Percentiles rank a stretch among this genome's conserved stretches.
phyloP scores from a whole-genome alignment of 2,113 vertebrate genomes.

The Nesogale talazaci region DNA sequence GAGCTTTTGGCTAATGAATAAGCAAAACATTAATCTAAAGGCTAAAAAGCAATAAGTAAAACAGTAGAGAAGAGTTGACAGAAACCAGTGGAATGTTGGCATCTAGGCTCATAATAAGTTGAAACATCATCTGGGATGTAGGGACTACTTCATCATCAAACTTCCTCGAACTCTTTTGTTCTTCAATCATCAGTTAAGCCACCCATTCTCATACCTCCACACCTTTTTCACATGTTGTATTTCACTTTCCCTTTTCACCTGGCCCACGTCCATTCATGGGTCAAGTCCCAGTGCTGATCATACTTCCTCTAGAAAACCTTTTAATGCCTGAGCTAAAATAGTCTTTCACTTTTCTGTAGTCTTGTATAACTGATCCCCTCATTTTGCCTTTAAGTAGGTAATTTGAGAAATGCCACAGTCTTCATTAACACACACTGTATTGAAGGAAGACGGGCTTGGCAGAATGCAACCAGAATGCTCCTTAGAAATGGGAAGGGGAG shows the following conservation, averaged over 20 bases:
- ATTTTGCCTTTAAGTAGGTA: not conserved
- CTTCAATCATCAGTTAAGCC: not conserved
- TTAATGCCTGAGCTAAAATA: not conserved
- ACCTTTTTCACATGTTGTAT: not conserved
- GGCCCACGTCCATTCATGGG: not conserved
- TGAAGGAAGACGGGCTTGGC: too few species aligned
- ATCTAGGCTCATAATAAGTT: not conserved
- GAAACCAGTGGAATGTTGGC: not conserved
- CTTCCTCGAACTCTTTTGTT: not conserved
- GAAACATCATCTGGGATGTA: not conserved
- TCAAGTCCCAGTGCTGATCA: not conserved
- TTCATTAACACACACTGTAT: not conserved
- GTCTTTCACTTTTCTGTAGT: not conserved
- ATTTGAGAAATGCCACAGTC: not conserved
- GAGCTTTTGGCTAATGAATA: not conserved
- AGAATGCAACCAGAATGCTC: too few species aligned
- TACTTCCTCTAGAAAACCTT: constrained; percentile 2
- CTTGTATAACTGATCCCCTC: not conserved
- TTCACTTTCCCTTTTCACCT: not conserved
- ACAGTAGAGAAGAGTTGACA: not conserved
- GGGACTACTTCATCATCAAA: not conserved
- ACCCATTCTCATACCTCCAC: not conserved
- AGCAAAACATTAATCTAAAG: not conserved
- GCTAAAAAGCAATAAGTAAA: not conserved
- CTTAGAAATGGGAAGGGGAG: too few species aligned